These are phyloP conservation scores for Misgurnus mizolepis DNA, from an alignment of 2,113 vertebrate species.

Conservation along the genomic window DNA sequence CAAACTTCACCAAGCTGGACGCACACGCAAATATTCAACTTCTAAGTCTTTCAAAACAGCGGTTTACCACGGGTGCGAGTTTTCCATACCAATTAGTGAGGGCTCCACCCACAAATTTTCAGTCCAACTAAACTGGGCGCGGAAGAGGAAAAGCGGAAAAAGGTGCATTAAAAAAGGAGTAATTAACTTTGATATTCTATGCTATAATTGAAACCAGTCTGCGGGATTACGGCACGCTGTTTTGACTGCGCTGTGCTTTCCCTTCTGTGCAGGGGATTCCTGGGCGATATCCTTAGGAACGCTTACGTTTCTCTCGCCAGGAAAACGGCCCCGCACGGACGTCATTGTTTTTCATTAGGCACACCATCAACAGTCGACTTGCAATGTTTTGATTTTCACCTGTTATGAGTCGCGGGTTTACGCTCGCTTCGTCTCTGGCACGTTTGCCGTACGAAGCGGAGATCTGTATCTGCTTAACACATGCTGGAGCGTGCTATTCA, in stretches of 20 bases:
- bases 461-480: slow-evolving; percentile 57
- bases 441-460: background rate
- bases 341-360: slow-evolving; percentile 72
- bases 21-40: slow-evolving; percentile 67
- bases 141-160: slow-evolving; percentile 25
- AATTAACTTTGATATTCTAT: slow-evolving; percentile 76
- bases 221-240: slow-evolving; percentile 61
- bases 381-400: slow-evolving; percentile 33
- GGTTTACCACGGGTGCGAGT: slow-evolving; percentile 76
- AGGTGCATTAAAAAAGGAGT: slow-evolving; percentile 64
- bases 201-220: slow-evolving; percentile 74
- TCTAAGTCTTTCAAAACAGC: slow-evolving; percentile 71
- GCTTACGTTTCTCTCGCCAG: slow-evolving; percentile 65
- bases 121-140: slow-evolving; percentile 70
- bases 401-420: background rate
- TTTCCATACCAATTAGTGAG: slow-evolving; percentile 74
- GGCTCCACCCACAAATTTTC: slow-evolving; percentile 73
- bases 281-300: slow-evolving; percentile 68
- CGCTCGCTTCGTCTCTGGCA: background rate
- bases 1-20: slow-evolving; percentile 53
- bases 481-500: slow-evolving; percentile 62
- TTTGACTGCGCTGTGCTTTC: slow-evolving; percentile 68
- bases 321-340: slow-evolving; percentile 64
- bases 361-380: slow-evolving; percentile 42
- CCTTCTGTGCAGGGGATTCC: slow-evolving; percentile 70